Evolutionary conservation across 2,113 vertebrate genomes (phyloP).

Genomic region (Falcunculus frontatus): DNA sequence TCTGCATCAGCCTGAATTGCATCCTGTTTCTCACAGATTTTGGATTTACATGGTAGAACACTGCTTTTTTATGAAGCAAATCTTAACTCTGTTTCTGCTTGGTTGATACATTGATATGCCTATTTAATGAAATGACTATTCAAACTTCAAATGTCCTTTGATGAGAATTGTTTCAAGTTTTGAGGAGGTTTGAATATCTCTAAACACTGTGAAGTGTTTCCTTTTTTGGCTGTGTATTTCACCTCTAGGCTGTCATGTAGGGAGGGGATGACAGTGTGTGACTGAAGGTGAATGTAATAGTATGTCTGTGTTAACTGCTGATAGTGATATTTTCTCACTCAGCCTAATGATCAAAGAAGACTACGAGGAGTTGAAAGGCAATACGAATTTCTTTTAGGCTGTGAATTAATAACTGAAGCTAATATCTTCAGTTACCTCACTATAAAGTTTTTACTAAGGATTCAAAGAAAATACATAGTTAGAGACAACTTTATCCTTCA

Average conservation of each 20-base stretch:
- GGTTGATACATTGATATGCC: rapidly evolving
- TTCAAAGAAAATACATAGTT: not conserved
- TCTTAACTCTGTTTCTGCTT: not conserved
- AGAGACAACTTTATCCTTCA: not conserved
- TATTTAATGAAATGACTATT: not conserved
- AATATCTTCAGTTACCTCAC: not conserved
- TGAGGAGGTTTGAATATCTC: not conserved
- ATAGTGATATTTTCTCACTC: not conserved
- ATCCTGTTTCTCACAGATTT: not conserved
- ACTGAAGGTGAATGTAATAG: not conserved
- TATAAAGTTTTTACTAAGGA: not conserved
- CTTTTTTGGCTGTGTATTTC: not conserved
- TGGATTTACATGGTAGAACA: not conserved
- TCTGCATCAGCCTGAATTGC: not conserved
- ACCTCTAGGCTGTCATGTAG: not conserved
- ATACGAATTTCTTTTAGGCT: not conserved
- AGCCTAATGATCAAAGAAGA: not conserved
- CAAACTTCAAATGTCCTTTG: not conserved
- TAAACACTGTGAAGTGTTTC: not conserved
- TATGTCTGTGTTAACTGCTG: not conserved
- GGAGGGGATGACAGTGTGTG: not conserved
- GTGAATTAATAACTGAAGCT: not conserved
- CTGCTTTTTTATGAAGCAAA: not conserved
- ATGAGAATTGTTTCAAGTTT: not conserved
- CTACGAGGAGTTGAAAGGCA: not conserved